Conservation (phyloP, 92 coral and sea anemone genomes). For the Zoanthus solanderi region DNA sequence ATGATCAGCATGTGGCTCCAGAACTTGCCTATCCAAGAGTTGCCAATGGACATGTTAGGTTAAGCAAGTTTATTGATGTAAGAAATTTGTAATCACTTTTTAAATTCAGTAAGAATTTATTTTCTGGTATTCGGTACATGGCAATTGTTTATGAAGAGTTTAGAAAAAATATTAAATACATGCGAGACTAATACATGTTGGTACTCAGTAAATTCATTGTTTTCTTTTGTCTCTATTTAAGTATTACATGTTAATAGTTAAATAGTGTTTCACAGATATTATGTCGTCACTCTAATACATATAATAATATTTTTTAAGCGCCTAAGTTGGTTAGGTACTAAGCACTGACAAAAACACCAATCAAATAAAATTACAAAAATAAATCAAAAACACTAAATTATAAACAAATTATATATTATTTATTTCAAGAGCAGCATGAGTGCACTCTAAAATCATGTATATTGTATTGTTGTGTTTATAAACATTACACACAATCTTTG, state of each 20-base stretch:
- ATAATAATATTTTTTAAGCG: background rate
- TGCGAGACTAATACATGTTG: no score
- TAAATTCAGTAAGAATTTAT: no score
- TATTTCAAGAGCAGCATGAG: background rate
- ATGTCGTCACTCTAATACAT: background rate
- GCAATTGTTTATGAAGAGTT: no score
- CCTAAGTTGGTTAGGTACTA: background rate
- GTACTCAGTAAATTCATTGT: no score
- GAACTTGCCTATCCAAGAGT: conserved; percentile 73
- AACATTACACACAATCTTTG: no score
- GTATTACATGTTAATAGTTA: background rate
- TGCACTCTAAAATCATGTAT: background rate
- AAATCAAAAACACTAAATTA: background rate
- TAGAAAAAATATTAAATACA: no score
- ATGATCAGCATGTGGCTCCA: conserved; percentile 45
- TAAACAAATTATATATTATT: background rate
- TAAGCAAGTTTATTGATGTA: background rate
- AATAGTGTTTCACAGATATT: background rate
- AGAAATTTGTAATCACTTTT: no score
- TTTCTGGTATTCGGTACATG: no score
- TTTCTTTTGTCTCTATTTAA: no score
- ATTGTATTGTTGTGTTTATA: no score
- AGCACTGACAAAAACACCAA: background rate
- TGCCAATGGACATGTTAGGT: conserved; percentile 44
- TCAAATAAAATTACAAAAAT: background rate